phyloP scores from a whole-genome alignment of 2,113 vertebrate species.

The Lampris incognitus region DNA sequence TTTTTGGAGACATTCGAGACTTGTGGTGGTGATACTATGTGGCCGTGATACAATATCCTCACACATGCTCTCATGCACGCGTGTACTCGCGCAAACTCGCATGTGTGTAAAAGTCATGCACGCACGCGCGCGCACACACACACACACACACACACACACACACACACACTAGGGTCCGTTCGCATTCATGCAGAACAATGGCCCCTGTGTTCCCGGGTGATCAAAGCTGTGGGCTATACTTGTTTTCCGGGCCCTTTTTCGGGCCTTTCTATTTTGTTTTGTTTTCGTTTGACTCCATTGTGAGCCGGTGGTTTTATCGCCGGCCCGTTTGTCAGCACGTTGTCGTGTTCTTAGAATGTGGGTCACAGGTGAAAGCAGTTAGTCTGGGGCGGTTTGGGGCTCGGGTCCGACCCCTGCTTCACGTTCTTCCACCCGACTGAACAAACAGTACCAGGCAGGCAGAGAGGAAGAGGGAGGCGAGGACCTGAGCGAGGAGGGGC shows the following conservation, averaged over 20 bases:
- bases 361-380: constrained; percentile 70
- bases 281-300: constrained; percentile 44
- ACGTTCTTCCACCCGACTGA: constrained; percentile 72
- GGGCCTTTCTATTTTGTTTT: constrained; percentile 3
- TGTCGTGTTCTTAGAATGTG: constrained; percentile 58
- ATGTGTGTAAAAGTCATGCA: too few species aligned
- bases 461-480: constrained; percentile 26
- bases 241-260: constrained; percentile 36
- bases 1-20: too few species aligned
- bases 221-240: constrained; percentile 56
- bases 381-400: constrained; percentile 47
- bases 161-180: constrained; percentile 32
- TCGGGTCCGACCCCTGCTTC: constrained; percentile 32
- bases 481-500: constrained; percentile 21
- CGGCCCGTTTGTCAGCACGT: constrained; percentile 38
- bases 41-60: constrained; percentile 36
- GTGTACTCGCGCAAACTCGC: constrained; percentile 10
- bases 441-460: constrained; percentile 67
- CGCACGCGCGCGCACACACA: neutral
- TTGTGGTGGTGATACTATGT: constrained; percentile 21
- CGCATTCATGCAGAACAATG: constrained; percentile 53
- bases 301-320: constrained; percentile 38
- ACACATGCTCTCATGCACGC: neutral
- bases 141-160: neutral
- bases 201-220: constrained; percentile 60